Conservation (phyloP, 2,113 vertebrate genomes). For the Archilochus colubris region DNA sequence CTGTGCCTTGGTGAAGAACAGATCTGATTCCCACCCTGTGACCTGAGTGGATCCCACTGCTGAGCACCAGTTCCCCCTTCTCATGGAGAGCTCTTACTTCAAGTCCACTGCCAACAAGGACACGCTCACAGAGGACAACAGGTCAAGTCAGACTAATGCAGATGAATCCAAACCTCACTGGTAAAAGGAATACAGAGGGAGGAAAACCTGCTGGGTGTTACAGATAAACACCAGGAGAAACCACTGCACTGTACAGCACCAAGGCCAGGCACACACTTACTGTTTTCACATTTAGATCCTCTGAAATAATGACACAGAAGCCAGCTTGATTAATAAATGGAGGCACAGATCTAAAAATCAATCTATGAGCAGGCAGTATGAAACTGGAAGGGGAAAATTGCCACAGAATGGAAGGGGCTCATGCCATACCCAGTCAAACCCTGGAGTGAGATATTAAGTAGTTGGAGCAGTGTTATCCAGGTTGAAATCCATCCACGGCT, state of each 20-base stretch:
- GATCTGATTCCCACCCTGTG: background rate
- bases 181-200: background rate
- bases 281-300: background rate
- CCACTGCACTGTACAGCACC: background rate
- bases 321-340: background rate
- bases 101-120: background rate
- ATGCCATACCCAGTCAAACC: background rate
- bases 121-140: accelerated
- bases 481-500: background rate
- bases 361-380: background rate
- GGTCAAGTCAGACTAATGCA: background rate
- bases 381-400: background rate
- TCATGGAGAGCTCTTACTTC: background rate
- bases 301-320: background rate
- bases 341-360: background rate
- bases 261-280: background rate
- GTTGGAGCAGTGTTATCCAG: background rate
- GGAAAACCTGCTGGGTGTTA: background rate
- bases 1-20: background rate
- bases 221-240: background rate
- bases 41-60: background rate
- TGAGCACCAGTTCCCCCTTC: background rate
- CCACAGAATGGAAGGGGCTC: background rate
- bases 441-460: no score
- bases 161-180: background rate